Conservation (phyloP, 1,140 invertebrate genomes). For the Oppia nitens region DNA sequence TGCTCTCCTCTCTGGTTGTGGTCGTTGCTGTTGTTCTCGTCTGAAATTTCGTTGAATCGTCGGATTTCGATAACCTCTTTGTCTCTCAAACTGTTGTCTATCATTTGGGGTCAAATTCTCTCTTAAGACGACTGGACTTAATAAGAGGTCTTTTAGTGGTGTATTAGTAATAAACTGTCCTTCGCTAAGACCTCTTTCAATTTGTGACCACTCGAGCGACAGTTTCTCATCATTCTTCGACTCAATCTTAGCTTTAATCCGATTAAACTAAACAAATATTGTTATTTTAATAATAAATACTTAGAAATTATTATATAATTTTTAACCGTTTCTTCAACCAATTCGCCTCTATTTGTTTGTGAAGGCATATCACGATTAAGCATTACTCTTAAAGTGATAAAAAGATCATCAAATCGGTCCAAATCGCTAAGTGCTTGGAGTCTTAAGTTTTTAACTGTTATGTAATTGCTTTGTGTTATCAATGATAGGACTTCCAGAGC, state of each 20-base stretch:
- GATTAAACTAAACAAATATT: constrained; percentile 2
- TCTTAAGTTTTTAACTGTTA: constrained; percentile 48
- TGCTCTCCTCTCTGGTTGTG: too few species aligned
- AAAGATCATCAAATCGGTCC: constrained; percentile 42
- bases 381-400: constrained; percentile 38
- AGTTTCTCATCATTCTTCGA: background rate
- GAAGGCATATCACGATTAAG: constrained; percentile 37
- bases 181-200: background rate
- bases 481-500: constrained; percentile 44
- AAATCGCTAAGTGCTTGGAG: constrained; percentile 40
- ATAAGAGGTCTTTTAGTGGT: background rate
- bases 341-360: background rate
- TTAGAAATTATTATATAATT: background rate
- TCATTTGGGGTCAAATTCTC: background rate
- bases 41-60: too few species aligned
- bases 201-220: background rate
- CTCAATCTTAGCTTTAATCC: background rate
- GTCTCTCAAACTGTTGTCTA: background rate
- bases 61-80: too few species aligned
- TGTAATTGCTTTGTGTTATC: constrained; percentile 37
- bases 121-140: background rate
- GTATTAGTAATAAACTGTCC: background rate
- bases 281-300: background rate
- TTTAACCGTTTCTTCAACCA: constrained; percentile 3
- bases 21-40: too few species aligned